Percentiles rank a stretch among this genome's conserved stretches.
phyloP scores from a whole-genome alignment of 2,113 vertebrate species.

The Austrofundulus limnaeus region DNA sequence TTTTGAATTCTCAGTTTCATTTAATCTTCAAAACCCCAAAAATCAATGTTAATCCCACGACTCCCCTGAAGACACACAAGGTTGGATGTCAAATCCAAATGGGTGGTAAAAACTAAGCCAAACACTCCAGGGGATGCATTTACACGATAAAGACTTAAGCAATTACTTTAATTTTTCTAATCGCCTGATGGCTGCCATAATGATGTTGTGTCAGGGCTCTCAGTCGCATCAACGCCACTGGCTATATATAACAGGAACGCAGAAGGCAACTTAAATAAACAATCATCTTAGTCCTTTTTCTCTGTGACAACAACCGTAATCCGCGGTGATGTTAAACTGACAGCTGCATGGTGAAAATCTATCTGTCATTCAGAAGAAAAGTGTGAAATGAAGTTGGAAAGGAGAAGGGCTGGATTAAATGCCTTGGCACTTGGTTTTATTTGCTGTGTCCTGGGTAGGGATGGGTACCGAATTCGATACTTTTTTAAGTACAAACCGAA shows the following conservation, averaged over 20 bases:
- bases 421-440: constrained; percentile 59
- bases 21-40: constrained; percentile 30
- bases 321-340: constrained; percentile 66
- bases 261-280: constrained; percentile 64
- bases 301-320: constrained; percentile 43
- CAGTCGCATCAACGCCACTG: constrained; percentile 47
- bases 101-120: constrained; percentile 42
- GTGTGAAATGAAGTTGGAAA: constrained; percentile 54
- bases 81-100: constrained; percentile 40
- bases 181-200: constrained; percentile 62
- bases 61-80: constrained; percentile 24
- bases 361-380: constrained; percentile 14
- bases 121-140: constrained; percentile 51
- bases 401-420: constrained; percentile 64
- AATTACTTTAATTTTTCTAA: constrained; percentile 74
- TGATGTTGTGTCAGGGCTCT: constrained; percentile 52
- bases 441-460: constrained; percentile 66
- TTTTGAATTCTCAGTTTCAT: constrained; percentile 17
- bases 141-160: constrained; percentile 61
- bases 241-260: constrained; percentile 28
- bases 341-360: constrained; percentile 53
- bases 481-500: too few species aligned
- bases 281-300: constrained; percentile 42
- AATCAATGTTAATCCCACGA: constrained; percentile 29
- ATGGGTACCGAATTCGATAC: too few species aligned